Conservation (phyloP, 2,888 invertebrate species). For the Caenorhabditis afra region DNA sequence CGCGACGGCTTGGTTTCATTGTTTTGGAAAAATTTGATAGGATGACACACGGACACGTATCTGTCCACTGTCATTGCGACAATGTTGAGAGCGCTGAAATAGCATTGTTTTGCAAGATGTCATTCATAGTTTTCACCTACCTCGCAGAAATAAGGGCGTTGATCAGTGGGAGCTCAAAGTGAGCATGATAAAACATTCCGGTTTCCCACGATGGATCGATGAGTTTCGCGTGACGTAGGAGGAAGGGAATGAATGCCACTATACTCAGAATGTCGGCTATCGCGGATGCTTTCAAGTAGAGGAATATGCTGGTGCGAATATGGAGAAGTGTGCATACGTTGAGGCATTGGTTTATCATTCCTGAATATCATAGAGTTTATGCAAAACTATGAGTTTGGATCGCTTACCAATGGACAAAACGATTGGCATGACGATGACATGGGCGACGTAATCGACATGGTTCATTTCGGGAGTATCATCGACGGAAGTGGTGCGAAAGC, state of each 20-base stretch:
- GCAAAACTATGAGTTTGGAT: not conserved
- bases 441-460: conserved; percentile 75
- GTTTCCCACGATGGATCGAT: conserved; percentile 82
- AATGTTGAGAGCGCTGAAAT: conserved; percentile 82
- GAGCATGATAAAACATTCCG: conserved; percentile 83
- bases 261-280: conserved; percentile 87
- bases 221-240: conserved; percentile 72
- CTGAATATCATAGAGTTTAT: conserved; percentile 52
- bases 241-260: conserved; percentile 84
- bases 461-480: conserved; percentile 62
- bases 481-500: conserved; percentile 40
- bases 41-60: conserved; percentile 82
- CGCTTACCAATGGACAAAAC: conserved; percentile 71
- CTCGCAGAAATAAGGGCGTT: conserved; percentile 82
- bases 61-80: conserved; percentile 83
- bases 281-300: conserved; percentile 85
- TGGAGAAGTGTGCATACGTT: conserved; percentile 80
- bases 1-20: conserved; percentile 77
- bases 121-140: conserved; percentile 42
- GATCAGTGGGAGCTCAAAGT: conserved; percentile 82
- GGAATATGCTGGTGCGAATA: conserved; percentile 71
- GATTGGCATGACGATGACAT: conserved; percentile 75
- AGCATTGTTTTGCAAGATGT: not conserved
- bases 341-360: conserved; percentile 79
- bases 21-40: conserved; percentile 75